These are phyloP conservation scores for Cheirogaleus medius DNA, from an alignment of 2,113 vertebrate genomes.

Conservation along the genomic window DNA sequence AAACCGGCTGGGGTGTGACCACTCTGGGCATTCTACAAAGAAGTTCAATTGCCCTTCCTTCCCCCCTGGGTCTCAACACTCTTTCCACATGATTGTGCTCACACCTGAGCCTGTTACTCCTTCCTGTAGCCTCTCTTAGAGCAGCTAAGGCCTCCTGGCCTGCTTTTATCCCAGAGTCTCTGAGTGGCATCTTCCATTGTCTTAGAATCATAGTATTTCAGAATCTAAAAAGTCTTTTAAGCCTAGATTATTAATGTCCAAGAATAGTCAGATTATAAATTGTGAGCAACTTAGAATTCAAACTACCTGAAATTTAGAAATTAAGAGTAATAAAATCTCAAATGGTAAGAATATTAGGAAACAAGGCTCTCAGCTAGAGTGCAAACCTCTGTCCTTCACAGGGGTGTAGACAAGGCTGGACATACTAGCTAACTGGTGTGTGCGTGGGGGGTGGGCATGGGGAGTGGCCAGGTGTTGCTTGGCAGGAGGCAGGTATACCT, in stretches of 20 bases:
- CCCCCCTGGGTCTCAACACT: not conserved
- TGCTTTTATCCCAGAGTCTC: not conserved
- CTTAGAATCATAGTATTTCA: not conserved
- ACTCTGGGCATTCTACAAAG: not conserved
- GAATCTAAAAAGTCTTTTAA: not conserved
- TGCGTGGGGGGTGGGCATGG: not conserved
- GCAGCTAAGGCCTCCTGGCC: not conserved
- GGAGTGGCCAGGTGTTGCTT: not conserved
- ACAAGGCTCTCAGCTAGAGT: not conserved
- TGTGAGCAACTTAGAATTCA: not conserved
- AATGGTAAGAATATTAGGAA: not conserved
- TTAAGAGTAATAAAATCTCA: not conserved
- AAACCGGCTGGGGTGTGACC: not conserved
- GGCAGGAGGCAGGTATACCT: not conserved
- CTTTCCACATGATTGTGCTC: fast-evolving
- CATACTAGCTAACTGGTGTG: not conserved
- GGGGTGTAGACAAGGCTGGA: not conserved
- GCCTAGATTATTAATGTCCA: not conserved
- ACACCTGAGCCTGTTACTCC: not conserved
- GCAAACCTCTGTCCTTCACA: not conserved
- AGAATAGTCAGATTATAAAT: not conserved
- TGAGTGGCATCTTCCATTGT: not conserved
- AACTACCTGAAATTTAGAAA: not conserved
- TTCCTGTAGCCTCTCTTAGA: not conserved
- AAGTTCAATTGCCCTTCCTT: not conserved